phyloP scores from a whole-genome alignment of 2,797 vertebrate genomes.

The Orestias chungarensis region DNA sequence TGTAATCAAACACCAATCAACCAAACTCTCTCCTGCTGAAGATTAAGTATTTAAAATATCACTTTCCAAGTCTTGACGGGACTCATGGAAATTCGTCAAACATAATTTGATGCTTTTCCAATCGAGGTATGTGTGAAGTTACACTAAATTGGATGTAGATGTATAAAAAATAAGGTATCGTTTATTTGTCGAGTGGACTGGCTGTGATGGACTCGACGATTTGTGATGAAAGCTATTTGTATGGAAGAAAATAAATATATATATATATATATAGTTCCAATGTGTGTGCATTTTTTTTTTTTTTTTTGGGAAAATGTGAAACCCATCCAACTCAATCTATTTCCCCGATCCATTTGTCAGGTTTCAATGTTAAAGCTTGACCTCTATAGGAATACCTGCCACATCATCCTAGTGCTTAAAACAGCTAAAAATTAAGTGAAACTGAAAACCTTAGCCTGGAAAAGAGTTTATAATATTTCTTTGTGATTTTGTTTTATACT shows the following conservation, averaged over 20 bases:
- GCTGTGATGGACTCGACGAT: not conserved
- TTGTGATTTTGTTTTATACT: not conserved
- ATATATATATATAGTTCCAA: not conserved
- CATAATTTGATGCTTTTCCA: not conserved
- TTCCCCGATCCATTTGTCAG: too few species aligned
- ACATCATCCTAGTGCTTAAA: too few species aligned
- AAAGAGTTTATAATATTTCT: too few species aligned
- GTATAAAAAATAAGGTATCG: not conserved
- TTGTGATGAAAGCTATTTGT: slow-evolving; percentile 14
- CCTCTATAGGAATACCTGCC: too few species aligned
- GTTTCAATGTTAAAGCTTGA: too few species aligned
- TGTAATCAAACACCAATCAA: slow-evolving; percentile 54
- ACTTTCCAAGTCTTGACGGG: not conserved
- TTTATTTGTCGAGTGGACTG: not conserved
- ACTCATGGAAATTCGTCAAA: not conserved
- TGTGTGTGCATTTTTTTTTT: not conserved
- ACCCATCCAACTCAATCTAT: too few species aligned
- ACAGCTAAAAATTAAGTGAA: too few species aligned
- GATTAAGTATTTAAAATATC: not conserved
- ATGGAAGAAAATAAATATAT: not conserved
- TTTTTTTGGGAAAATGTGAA: too few species aligned
- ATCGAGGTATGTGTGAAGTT: not conserved
- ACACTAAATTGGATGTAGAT: not conserved
- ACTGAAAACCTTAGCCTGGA: too few species aligned
- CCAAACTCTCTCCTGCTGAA: slow-evolving; percentile 41